Base-by-base conservation (phyloP, 2,113 vertebrate genomes). In the Zosterops borbonicus region DNA sequence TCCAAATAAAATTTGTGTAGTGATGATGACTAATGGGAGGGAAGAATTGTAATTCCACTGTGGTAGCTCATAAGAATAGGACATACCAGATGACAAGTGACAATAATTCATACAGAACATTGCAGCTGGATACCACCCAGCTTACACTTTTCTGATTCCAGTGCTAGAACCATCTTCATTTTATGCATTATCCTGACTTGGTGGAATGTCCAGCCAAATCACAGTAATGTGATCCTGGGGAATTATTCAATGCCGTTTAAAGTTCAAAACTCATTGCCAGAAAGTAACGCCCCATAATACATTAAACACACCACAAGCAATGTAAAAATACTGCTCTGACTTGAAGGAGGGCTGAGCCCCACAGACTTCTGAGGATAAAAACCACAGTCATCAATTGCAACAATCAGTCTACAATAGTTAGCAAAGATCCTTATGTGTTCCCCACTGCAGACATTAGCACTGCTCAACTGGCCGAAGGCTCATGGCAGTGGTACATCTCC, bases 71-170 rank as follows among this genome's bases (percentile, higher is more conserved):
- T 60, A 86, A 93, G 84, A 90, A 67, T 87, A 95, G 92, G 80
- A 84, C 58, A 79, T 84, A 64, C 41, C 77, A 92, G 65, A 80
- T 92, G 95, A 93, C 52, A 90, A 95, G 77, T 75, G 80, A 79
- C 94, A 92, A 79, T 93, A 95, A 90, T 75, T 95, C 92, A 93
- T 80, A 53, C 19, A 90, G 91, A 93, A 94, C 58, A 49, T 85
- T 50, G 22, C 5, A 13, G 68, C 47, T 93, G 88, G 87, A 89
- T 81, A 67, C n/a, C 37, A 35, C n/a, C 47, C 92, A 95, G 65
- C 35, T 94, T 93, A 83, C 24, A 76, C 77, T 92, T 89, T 77
- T 71, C 55, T 9, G 27, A 92, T 91, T 95, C 44, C 68, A 80
- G 22, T 49, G 63, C 47, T 76, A 92, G 85, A 94, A 87, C 55